phyloP scores from a whole-genome alignment of 2,797 vertebrate genomes.

The Eidolon dupreanum region DNA sequence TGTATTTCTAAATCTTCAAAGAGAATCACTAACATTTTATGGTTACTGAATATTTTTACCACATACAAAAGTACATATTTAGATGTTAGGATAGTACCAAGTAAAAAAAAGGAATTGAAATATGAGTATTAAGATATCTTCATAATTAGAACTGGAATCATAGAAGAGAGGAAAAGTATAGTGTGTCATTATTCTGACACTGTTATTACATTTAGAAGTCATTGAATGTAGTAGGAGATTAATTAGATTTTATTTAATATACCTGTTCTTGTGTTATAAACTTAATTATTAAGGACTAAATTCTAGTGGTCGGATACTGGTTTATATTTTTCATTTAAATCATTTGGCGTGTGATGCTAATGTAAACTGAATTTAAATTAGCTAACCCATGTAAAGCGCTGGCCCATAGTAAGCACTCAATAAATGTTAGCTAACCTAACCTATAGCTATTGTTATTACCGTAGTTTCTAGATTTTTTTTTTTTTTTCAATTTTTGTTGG shows the following conservation, averaged over 20 bases:
- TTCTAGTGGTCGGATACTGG: background rate
- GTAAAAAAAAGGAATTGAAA: constrained; percentile 6
- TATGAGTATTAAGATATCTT: background rate
- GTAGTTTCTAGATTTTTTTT: background rate
- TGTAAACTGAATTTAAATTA: background rate
- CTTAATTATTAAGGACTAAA: background rate
- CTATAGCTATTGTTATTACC: background rate
- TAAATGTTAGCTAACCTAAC: background rate
- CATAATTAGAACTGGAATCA: background rate
- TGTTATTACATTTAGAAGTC: background rate
- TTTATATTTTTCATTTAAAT: constrained; percentile 1
- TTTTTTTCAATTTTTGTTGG: background rate
- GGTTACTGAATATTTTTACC: background rate
- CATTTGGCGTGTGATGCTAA: background rate
- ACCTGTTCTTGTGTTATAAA: background rate
- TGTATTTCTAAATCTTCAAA: constrained; percentile 20
- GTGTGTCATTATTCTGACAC: background rate
- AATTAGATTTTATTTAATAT: constrained; percentile 39
- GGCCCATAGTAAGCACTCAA: background rate
- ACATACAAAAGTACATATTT: background rate
- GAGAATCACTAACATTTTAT: constrained; percentile 10
- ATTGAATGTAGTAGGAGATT: background rate
- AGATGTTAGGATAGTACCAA: background rate
- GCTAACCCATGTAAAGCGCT: background rate
- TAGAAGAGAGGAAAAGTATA: background rate